These are phyloP conservation scores for Ericerus pela DNA, from an alignment of 1,140 invertebrate species.

Conservation along the genomic window DNA sequence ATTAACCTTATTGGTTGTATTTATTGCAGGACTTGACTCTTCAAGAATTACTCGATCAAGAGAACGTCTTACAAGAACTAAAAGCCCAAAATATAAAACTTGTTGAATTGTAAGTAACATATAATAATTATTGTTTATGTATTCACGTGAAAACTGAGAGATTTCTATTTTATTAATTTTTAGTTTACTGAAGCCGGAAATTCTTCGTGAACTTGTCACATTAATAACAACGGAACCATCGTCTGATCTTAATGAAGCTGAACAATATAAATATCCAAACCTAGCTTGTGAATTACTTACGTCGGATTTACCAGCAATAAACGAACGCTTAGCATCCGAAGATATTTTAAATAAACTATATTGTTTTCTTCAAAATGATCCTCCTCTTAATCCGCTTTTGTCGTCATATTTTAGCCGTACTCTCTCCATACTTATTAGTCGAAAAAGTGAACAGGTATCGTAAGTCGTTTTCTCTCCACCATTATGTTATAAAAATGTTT, in stretches of 20 bases:
- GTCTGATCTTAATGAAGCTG: constrained; percentile 53
- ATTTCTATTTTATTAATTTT: constrained; percentile 26
- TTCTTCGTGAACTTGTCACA: constrained; percentile 70
- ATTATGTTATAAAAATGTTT: constrained; percentile 18
- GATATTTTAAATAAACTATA: constrained; percentile 70
- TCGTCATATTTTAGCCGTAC: constrained; percentile 94
- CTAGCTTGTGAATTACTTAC: constrained; percentile 88
- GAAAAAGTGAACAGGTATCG: constrained; percentile 25
- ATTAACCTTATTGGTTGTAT: background rate
- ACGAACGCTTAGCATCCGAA: constrained; percentile 67
- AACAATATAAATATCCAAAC: constrained; percentile 69
- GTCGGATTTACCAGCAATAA: constrained; percentile 67
- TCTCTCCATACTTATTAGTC: constrained; percentile 35
- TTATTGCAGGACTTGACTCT: constrained; percentile 71
- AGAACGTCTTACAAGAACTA: constrained; percentile 90
- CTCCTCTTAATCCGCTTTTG: constrained; percentile 80
- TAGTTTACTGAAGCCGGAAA: constrained; percentile 66
- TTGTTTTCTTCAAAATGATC: constrained; percentile 70
- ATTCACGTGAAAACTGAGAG: background rate
- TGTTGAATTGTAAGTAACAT: constrained; percentile 71
- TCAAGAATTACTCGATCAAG: constrained; percentile 78
- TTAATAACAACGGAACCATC: constrained; percentile 74
- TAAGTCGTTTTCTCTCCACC: no score
- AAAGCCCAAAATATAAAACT: constrained; percentile 82
- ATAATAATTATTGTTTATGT: constrained; percentile 12